Base-by-base conservation (phyloP, 1,140 invertebrate genomes). In the Tetramorium alpestre region DNA sequence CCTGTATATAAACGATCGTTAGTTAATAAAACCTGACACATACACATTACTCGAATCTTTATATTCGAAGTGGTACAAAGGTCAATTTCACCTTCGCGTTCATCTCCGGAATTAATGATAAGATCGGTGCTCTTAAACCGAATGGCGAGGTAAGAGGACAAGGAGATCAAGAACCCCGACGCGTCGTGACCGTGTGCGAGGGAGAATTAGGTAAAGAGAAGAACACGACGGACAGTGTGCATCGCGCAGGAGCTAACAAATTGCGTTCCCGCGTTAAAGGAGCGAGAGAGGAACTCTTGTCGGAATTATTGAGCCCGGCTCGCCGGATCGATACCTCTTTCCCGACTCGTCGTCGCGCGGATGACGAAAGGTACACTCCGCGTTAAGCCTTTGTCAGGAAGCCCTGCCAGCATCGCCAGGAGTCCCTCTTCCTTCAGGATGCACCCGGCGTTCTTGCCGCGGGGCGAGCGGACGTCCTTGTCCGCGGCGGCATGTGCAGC, bases 221-320 rank as follows among this genome's bases (percentile, higher is more conserved):
- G 65, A 25, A 28, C 11, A 22, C 51, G 33, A 33, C 25, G 67
- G 54, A 18, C 67, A 60, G 54, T 22, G 69, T 28, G 25, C 54
- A 60, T 82, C 80, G 80, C 41, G 28, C 69, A 73, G 54, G 80
- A 81, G 54, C 69, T 75, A 62, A 60, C 41, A 73, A 84, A 84
- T 84, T 75, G 80, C 56, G 70, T 67, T 84, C 41, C 22, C 80
- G 80, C 80, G 80, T 84, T 84, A 84, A 84, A 75, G 78, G 65
- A 70, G 41, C 25, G 69, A 84, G 80, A 67, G 54, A 70, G n/a
- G 38, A 28, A 54, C 41, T 18, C 41, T 75, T 38, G 64, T 38
- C 10, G 69, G 80, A 75, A 84, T 84, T 84, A 73, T 84, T 84
- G 80, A 84, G 54, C 69, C 41, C 51, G 41, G 18, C 41, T 8